Evolutionary conservation across 1,140 invertebrate genomes (phyloP).

Genomic region (Drosophila willistoni): DNA sequence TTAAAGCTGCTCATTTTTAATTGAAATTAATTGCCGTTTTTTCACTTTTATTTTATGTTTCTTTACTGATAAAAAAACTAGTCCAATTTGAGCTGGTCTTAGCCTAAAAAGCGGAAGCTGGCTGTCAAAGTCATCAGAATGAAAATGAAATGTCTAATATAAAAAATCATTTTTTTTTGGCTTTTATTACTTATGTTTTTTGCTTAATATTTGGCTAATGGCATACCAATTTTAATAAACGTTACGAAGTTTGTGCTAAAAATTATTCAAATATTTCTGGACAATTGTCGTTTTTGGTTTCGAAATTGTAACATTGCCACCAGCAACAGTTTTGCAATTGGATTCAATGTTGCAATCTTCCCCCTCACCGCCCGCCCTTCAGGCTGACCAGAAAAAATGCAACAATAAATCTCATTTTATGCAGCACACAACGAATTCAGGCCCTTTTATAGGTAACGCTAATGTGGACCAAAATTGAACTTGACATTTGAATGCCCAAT

Average conservation of each 20-base stretch:
- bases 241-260: constrained; percentile 13
- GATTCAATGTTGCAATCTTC: background rate
- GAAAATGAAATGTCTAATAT: constrained; percentile 31
- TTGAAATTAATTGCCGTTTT: constrained; percentile 58
- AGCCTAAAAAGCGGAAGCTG: constrained; percentile 48
- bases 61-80: constrained; percentile 42
- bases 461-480: constrained; percentile 83
- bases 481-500: constrained; percentile 83
- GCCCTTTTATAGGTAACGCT: constrained; percentile 83
- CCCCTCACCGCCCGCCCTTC: background rate
- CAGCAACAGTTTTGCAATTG: constrained; percentile 19
- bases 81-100: constrained; percentile 56
- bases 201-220: constrained; percentile 53
- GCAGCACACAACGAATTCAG: constrained; percentile 56
- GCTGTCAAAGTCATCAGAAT: constrained; percentile 47
- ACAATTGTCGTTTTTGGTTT: constrained; percentile 57
- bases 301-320: constrained; percentile 69
- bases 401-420: constrained; percentile 83
- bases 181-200: background rate
- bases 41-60: constrained; percentile 28
- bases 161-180: constrained; percentile 33
- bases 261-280: constrained; percentile 69
- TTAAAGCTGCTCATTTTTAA: constrained; percentile 50
- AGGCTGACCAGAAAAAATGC: constrained; percentile 56
- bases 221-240: constrained; percentile 63